phyloP scores from a whole-genome alignment of 2,797 vertebrate species.

The Chromobotia macracanthus region DNA sequence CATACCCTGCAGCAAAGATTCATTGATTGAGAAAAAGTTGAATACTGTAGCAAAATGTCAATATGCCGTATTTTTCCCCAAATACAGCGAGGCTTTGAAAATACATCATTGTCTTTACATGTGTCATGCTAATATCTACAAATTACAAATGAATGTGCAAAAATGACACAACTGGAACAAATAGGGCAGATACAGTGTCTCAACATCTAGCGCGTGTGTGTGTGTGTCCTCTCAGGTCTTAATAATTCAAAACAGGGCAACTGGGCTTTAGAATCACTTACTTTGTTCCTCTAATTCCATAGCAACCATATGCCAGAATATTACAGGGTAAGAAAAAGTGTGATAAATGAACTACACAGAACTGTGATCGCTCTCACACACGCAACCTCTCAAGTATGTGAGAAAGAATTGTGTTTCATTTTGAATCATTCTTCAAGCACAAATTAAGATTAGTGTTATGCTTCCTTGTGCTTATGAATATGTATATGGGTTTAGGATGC shows the following conservation, averaged over 20 bases:
- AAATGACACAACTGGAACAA: constrained; percentile 13
- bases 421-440: constrained; percentile 18
- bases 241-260: constrained; percentile 53
- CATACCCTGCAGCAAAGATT: background rate
- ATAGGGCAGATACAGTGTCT: constrained; percentile 19
- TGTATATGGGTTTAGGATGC: background rate
- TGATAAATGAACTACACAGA: constrained; percentile 33
- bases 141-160: constrained; percentile 16
- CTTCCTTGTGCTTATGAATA: constrained; percentile 17
- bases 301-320: constrained; percentile 45
- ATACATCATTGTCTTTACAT: background rate
- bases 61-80: constrained; percentile 1
- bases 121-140: constrained; percentile 3
- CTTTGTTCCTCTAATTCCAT: constrained; percentile 53
- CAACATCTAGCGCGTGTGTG: constrained; percentile 8
- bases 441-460: constrained; percentile 16
- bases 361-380: constrained; percentile 3
- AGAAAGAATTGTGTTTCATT: constrained; percentile 14
- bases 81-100: background rate
- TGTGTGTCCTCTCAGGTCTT: constrained; percentile 33
- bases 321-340: constrained; percentile 9
- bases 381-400: constrained; percentile 10
- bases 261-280: constrained; percentile 27
- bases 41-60: constrained; percentile 1
- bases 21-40: background rate